Percentiles rank a stretch among this genome's conserved stretches.
Evolutionary conservation across 2,888 invertebrate species (phyloP).

Genomic region (Synergus japonicus): DNA sequence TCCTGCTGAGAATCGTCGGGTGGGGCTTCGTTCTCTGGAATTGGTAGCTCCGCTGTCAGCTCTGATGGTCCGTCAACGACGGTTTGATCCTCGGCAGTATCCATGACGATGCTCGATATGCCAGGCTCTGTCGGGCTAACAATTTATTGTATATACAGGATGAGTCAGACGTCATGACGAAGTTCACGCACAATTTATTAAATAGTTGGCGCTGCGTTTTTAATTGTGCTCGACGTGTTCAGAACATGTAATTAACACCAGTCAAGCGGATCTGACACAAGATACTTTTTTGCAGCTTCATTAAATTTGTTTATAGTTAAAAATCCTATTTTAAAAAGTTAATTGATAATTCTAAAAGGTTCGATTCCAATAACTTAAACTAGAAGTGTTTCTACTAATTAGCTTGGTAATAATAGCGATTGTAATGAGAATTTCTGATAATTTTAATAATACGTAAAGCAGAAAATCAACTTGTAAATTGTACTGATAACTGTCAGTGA

Average conservation of each 20-base stretch:
- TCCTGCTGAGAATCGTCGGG: conserved; percentile 18
- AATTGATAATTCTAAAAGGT: too few species aligned
- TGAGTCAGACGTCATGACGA: conserved; percentile 42
- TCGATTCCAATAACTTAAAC: too few species aligned
- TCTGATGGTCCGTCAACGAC: conserved; percentile 47
- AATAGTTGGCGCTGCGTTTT: conserved; percentile 14
- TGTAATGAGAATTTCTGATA: too few species aligned
- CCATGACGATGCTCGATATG: conserved; percentile 35
- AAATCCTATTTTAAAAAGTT: not conserved
- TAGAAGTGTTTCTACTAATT: too few species aligned
- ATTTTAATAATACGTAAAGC: too few species aligned
- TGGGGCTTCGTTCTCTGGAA: conserved; percentile 13
- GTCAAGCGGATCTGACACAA: not conserved
- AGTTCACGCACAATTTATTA: conserved; percentile 18
- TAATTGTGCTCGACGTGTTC: not conserved
- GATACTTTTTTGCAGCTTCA: not conserved
- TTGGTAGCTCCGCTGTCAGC: not conserved
- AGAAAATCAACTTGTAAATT: too few species aligned
- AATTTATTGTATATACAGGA: conserved; percentile 15
- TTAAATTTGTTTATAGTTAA: not conserved
- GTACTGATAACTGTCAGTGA: too few species aligned
- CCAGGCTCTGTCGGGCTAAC: conserved; percentile 44
- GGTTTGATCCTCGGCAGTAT: conserved; percentile 49
- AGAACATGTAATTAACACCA: conserved; percentile 11
- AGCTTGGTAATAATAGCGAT: too few species aligned